phyloP scores from a whole-genome alignment of 2,113 vertebrate species.

The Prionailurus bengalensis region DNA sequence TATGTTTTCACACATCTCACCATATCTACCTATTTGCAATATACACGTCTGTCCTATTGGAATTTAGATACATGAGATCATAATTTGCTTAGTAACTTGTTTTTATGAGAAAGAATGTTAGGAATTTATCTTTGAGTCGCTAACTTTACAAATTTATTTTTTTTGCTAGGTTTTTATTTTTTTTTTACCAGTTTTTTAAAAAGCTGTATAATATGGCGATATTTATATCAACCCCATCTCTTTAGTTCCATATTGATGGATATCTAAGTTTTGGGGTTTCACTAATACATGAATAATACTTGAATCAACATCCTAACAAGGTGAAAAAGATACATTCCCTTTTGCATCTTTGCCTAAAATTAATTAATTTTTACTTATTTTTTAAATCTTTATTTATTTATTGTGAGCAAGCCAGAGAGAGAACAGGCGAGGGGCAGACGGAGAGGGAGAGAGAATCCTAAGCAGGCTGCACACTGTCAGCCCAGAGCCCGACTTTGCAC shows the following conservation, averaged over 20 bases:
- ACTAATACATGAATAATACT: background rate
- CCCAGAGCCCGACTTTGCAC: too few relatives aligned
- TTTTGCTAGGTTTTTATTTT: too few relatives aligned
- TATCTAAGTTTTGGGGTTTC: background rate
- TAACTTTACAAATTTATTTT: too few relatives aligned
- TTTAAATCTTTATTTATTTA: too few relatives aligned
- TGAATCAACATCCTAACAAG: background rate
- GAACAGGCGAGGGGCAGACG: too few relatives aligned
- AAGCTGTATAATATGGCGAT: background rate
- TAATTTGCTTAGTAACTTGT: background rate
- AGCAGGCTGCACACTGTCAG: too few relatives aligned
- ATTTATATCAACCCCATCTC: background rate
- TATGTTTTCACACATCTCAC: background rate
- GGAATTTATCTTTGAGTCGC: too few relatives aligned
- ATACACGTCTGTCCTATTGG: background rate
- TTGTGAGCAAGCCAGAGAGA: too few relatives aligned
- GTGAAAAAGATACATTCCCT: too few relatives aligned
- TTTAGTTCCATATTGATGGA: background rate
- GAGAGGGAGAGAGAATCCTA: too few relatives aligned
- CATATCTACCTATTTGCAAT: background rate
- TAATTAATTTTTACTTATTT: background rate
- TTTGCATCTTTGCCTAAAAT: background rate
- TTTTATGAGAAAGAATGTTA: slow-evolving; percentile 16
- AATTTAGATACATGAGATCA: slow-evolving; percentile 25
- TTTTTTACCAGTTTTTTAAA: background rate